Conservation (phyloP, 1,140 invertebrate genomes). For the Dendroctonus ponderosae region DNA sequence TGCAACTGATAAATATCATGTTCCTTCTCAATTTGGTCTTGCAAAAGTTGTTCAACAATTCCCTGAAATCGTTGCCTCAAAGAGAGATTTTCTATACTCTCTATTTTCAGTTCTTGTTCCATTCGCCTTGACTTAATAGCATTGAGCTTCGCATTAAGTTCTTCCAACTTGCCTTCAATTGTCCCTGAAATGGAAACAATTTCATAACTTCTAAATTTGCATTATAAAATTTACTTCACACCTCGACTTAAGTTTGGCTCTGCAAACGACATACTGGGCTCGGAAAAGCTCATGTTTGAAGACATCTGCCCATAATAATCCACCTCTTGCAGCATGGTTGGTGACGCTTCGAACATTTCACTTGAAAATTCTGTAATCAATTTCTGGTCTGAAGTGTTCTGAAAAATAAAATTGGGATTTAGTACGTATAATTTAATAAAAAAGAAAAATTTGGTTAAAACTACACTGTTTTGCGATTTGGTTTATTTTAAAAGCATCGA, state of each 20-base stretch:
- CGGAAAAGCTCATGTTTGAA: conserved; percentile 40
- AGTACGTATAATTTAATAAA: too few relatives aligned
- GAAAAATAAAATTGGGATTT: conserved; percentile 1
- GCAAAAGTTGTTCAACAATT: conserved; percentile 71
- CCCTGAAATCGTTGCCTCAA: conserved; percentile 79
- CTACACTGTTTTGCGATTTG: too few relatives aligned
- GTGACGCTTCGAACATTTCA: conserved; percentile 48
- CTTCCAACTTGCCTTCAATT: conserved; percentile 57
- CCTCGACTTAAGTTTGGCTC: conserved; percentile 47
- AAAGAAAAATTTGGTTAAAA: too few relatives aligned
- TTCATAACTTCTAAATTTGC: not conserved
- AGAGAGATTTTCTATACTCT: conserved; percentile 82
- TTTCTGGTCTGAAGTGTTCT: conserved; percentile 40
- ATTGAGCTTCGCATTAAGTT: conserved; percentile 66
- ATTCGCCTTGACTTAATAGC: conserved; percentile 69
- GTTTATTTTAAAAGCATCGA: conserved; percentile 35
- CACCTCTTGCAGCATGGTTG: conserved; percentile 43
- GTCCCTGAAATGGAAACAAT: conserved; percentile 47
- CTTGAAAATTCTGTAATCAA: conserved; percentile 49
- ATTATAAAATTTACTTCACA: conserved; percentile 17
- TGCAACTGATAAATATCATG: conserved; percentile 58
- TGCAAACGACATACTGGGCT: conserved; percentile 39
- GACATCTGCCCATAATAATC: conserved; percentile 47
- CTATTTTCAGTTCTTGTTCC: conserved; percentile 79
- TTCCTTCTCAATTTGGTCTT: conserved; percentile 78